Base-by-base conservation (phyloP, 2,888 invertebrate genomes). In the Apoda limacodes region DNA sequence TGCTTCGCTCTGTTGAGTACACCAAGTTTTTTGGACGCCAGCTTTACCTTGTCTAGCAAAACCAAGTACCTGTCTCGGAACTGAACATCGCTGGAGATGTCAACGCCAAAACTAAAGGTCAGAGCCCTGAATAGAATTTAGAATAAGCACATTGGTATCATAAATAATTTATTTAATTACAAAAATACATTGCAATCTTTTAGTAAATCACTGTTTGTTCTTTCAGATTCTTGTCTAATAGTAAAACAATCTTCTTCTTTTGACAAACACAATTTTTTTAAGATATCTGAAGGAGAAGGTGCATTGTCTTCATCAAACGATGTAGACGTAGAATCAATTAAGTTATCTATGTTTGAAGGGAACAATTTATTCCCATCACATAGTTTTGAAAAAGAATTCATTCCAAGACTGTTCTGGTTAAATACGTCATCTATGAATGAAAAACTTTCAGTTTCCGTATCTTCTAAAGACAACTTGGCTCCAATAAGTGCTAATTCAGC, bases 241-340 rank as follows among this genome's bases (percentile, higher is more conserved):
- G n/a, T n/a, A n/a, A n/a, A n/a, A n/a, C n/a, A n/a, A n/a, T n/a
- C n/a, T n/a, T n/a, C n/a, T n/a, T 23, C 75, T 32, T 60, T 69
- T 2, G 75, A 84, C 27, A 87, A 66, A 43, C 83, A 83, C 41
- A 88, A 68, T 41, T 87, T 86, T 61, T 85, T 84, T 39, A 88
- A 70, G 43, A 86, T 84, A 47, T 85, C 82, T 15, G 87, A 85
- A 6, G 90, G 86, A 2, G 89, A 88, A 33, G 85, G 84, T 9
- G 84, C 59, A 55, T 80, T 83, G 40, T 83, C 83, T 24, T 83
- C 68, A 31, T 6, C 7, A 17, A 6, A 6, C 7, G 5, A 7
- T 17, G 17, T 6, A 6, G 17, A 17, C 17, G 17, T 17, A 6
- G 17, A 7, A 17, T 17, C 17, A 6, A 6, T 7, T 5, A 7